Evolutionary conservation across 2,888 invertebrate genomes (phyloP), one percentile per base, ranked within the genome.

Genomic region (Leptogaster cylindrica): DNA sequence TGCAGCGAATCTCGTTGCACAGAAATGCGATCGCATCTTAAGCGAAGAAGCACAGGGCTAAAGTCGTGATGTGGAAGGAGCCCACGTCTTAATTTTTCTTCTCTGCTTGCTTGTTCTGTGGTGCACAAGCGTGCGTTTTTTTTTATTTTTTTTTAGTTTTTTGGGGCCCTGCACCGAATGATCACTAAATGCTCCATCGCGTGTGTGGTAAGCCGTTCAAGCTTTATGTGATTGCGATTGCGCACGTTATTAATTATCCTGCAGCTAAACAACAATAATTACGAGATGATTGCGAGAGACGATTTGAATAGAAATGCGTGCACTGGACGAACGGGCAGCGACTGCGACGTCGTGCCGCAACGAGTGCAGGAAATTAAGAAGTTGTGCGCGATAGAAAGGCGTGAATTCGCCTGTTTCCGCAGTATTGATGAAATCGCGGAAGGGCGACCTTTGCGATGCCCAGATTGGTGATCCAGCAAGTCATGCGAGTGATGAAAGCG

Each of bases 1-100:
- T n/a, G n/a, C n/a, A n/a, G n/a, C n/a, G n/a, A n/a, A n/a, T n/a
- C n/a, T n/a, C n/a, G n/a, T n/a, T n/a, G n/a, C n/a, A n/a, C n/a
- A n/a, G 27, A 58, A 58, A 58, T 39, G 25, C 18, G 58, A 58
- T 58, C 36, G 39, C 39, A 58, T 41, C 41, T 23, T 23, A 10
- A 25, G 14, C 14, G 14, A 25, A 39, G 27, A 23, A 25, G 8
- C 20, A 58, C 6, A 58, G 39, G 58, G 39, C 23, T 58, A 28
- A 58, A 58, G 8, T 58, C 58, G 58, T 58, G 58, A 58, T 14
- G 58, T 20, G 12, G 6, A 12, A 39, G 14, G 25, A 41, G 12
- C 41, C 58, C 58, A 58, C 58, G 58, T 58, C 58, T 58, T 58
- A 25, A 58, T 58, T 58, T 58, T 58, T 58, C 58, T 58, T 3